Evolutionary conservation across 2,113 vertebrate genomes (phyloP).

Genomic region (Regulus satrapa): DNA sequence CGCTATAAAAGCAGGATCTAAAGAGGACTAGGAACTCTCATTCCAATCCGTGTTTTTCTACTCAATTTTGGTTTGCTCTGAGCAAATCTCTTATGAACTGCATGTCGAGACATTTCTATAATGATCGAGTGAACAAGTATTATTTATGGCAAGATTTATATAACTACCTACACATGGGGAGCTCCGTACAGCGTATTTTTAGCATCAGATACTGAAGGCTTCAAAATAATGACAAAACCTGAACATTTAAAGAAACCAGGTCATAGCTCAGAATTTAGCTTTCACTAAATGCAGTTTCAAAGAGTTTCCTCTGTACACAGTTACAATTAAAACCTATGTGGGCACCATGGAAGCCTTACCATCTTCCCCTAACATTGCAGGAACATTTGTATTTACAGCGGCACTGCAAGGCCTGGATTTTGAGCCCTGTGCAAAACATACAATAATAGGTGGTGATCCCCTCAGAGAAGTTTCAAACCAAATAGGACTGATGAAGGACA

Average conservation of each 20-base stretch:
- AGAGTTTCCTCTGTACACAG: neutral
- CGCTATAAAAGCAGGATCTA: neutral
- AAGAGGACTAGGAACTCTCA: neutral
- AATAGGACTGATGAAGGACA: neutral
- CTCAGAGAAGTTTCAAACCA: neutral
- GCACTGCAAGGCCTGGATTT: neutral
- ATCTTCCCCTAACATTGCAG: neutral
- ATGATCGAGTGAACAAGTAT: neutral
- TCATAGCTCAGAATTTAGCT: neutral
- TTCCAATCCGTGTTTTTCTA: neutral
- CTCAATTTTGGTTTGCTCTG: neutral
- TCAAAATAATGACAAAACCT: conserved; percentile 32
- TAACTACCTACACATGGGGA: conserved; percentile 12
- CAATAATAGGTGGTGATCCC: neutral
- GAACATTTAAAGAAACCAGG: conserved; percentile 37
- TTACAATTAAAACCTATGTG: neutral
- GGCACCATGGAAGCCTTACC: neutral
- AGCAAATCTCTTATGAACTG: conserved; percentile 23
- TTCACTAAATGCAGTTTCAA: neutral
- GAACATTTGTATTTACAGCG: neutral
- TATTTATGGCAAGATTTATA: conserved; percentile 54
- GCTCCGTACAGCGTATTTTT: conserved; percentile 32
- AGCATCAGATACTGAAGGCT: conserved; percentile 8
- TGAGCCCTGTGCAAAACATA: neutral
- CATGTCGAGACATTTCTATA: neutral